Conservation (phyloP, 2,797 vertebrate genomes). For the Acanthiza pusilla region DNA sequence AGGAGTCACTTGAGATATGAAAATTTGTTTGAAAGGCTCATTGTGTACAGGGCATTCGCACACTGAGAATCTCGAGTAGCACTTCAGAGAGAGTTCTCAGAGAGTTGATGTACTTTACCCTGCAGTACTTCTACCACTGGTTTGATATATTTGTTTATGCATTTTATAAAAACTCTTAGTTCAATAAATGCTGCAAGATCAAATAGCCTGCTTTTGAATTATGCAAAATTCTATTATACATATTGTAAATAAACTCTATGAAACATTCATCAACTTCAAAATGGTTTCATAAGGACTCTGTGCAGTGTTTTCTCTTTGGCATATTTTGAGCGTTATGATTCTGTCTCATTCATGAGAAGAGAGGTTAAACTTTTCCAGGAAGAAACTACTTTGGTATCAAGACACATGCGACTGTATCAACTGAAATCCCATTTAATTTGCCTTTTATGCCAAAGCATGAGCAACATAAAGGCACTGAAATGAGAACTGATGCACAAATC, state of each 20-base stretch:
- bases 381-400: not conserved
- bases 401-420: not conserved
- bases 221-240: conserved; percentile 60
- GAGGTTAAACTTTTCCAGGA: not conserved
- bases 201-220: conserved; percentile 63
- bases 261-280: conserved; percentile 58
- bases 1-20: not conserved
- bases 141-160: conserved; percentile 22
- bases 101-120: not conserved
- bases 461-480: not conserved
- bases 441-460: not conserved
- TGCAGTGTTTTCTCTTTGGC: not conserved
- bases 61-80: not conserved
- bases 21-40: not conserved
- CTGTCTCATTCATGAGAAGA: not conserved
- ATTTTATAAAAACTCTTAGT: conserved; percentile 5
- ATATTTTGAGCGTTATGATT: not conserved
- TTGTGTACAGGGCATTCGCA: not conserved
- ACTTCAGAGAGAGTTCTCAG: not conserved
- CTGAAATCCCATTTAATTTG: not conserved
- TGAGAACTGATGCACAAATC: not conserved
- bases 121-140: not conserved
- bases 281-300: not conserved
- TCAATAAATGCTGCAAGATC: conserved; percentile 48
- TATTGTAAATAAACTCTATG: conserved; percentile 61